These are phyloP conservation scores for Phytoseiulus persimilis DNA, from an alignment of 2,888 invertebrate species.

Conservation along the genomic window DNA sequence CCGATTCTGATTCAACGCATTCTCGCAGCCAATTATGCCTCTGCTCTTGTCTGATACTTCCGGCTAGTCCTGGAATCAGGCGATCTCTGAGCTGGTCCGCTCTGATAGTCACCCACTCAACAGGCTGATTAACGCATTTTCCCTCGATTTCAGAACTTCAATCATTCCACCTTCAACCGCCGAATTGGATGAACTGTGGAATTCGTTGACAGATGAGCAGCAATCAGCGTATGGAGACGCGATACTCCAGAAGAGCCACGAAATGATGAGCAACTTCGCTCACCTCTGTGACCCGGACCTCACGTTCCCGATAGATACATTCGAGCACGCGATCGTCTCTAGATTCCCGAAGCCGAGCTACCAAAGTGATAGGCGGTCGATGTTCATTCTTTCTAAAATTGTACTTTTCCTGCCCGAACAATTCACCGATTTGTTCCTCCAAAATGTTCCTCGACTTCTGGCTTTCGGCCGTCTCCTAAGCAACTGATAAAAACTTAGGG, in stretches of 20 bases:
- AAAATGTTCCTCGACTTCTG: background rate
- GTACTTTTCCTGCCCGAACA: background rate
- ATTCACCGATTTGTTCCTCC: background rate
- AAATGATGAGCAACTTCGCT: background rate
- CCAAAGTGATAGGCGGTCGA: constrained; percentile 15
- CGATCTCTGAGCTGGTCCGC: too few relatives aligned
- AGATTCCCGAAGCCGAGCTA: constrained; percentile 21
- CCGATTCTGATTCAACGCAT: too few relatives aligned
- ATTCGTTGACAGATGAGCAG: constrained; percentile 8
- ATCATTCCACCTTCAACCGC: constrained; percentile 6
- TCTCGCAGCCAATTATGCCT: too few relatives aligned
- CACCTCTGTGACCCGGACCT: constrained; percentile 17
- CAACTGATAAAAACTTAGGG: background rate
- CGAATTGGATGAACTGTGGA: constrained; percentile 22
- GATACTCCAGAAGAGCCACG: background rate
- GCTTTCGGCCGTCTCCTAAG: background rate
- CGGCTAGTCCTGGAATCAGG: too few relatives aligned
- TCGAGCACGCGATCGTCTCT: constrained; percentile 13
- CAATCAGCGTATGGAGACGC: background rate
- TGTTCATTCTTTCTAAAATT: background rate
- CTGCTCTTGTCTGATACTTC: too few relatives aligned
- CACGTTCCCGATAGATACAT: background rate
- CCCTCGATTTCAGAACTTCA: constrained; percentile 11
- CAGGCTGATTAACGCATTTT: too few relatives aligned
- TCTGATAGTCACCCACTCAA: too few relatives aligned